These are phyloP conservation scores for Apaloderma vittatum DNA, from an alignment of 2,113 vertebrate species.

Conservation along the genomic window DNA sequence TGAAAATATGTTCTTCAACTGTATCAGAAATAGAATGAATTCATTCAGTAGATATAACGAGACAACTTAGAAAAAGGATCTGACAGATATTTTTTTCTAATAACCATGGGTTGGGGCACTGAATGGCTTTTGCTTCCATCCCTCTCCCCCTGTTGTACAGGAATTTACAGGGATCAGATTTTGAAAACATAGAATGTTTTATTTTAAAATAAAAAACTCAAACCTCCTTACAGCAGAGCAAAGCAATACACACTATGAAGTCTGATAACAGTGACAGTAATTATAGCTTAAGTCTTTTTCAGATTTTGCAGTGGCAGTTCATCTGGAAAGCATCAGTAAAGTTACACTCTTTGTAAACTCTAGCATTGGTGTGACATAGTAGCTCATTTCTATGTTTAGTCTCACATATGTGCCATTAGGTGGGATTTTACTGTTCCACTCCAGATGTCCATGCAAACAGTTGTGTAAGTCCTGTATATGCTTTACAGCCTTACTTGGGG, in stretches of 20 bases:
- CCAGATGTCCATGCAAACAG: not conserved
- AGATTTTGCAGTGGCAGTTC: not conserved
- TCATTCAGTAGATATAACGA: not conserved
- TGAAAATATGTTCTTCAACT: not conserved
- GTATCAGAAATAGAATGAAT: not conserved
- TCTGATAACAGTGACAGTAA: not conserved
- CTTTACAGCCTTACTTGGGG: not conserved
- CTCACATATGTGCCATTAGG: not conserved
- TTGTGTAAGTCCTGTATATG: fast-evolving
- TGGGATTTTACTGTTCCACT: not conserved
- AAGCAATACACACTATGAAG: not conserved
- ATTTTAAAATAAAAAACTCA: not conserved
- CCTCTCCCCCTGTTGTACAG: not conserved
- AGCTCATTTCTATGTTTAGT: not conserved
- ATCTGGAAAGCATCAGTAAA: not conserved
- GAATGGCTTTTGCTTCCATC: not conserved
- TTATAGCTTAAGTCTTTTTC: not conserved
- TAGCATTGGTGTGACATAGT: not conserved
- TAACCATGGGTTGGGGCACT: not conserved
- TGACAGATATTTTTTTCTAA: not conserved
- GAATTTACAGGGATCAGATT: not conserved
- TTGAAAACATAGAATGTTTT: not conserved
- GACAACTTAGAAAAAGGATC: not conserved
- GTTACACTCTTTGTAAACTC: not conserved
- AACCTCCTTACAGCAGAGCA: not conserved